Percentiles rank a stretch among this genome's conserved stretches.
phyloP scores from a whole-genome alignment of 2,888 invertebrate genomes.

The Philonicus albiceps region DNA sequence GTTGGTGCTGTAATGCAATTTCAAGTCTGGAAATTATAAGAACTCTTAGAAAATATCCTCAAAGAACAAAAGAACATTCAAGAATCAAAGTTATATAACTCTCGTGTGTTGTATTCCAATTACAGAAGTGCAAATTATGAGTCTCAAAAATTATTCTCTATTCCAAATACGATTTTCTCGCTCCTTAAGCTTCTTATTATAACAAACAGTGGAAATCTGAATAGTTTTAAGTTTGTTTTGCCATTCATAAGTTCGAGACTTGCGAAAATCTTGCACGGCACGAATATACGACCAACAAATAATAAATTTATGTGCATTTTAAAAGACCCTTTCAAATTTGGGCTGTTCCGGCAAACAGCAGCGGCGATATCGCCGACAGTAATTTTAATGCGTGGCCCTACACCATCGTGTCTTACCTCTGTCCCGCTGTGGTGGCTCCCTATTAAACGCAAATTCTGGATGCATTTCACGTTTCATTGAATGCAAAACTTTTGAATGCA shows the following conservation, averaged over 20 bases:
- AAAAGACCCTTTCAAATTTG: background rate
- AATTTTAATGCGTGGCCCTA: background rate
- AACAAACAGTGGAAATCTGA: background rate
- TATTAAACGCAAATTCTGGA: background rate
- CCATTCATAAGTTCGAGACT: background rate
- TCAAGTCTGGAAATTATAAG: too few species aligned
- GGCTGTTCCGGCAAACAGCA: slow-evolving; percentile 5
- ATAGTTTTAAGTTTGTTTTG: background rate
- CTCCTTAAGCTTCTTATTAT: background rate
- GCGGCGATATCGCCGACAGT: background rate
- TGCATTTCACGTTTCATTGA: slow-evolving; percentile 34
- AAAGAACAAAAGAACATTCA: background rate
- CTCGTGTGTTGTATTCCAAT: too few species aligned
- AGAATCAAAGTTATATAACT: background rate
- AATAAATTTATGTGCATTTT: background rate
- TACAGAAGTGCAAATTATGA: background rate
- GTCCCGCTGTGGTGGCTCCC: background rate
- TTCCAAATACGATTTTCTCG: background rate
- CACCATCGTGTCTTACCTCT: background rate
- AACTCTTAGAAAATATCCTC: too few species aligned
- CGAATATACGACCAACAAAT: background rate
- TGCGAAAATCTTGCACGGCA: background rate
- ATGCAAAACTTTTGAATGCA: slow-evolving; percentile 30
- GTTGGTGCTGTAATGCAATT: too few species aligned
- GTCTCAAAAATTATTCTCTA: background rate